Evolutionary conservation across 2,797 vertebrate species (phyloP).

Genomic region (Eleutherodactylus coqui): DNA sequence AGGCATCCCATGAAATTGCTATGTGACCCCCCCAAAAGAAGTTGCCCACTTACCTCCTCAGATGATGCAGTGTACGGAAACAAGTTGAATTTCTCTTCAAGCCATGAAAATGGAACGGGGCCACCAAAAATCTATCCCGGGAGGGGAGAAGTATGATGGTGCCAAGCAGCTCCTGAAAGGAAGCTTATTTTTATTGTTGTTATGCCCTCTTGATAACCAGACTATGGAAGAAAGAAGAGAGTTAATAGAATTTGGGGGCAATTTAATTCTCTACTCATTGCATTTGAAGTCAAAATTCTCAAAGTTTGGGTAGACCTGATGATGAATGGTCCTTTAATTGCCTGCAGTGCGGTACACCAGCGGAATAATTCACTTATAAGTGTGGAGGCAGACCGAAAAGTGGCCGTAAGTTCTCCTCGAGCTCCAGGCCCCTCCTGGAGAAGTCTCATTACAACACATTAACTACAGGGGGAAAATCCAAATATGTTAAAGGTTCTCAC

Average conservation of each 20-base stretch:
- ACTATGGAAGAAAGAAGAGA: neutral
- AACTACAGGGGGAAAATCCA: slow-evolving; percentile 7
- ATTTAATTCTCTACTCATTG: too few species aligned
- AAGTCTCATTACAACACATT: neutral
- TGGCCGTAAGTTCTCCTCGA: neutral
- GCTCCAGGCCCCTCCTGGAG: too few species aligned
- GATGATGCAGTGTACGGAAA: neutral
- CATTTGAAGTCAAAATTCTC: too few species aligned
- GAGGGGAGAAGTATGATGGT: neutral
- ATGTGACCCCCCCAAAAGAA: too few species aligned
- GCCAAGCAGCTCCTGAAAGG: neutral
- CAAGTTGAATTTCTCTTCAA: neutral
- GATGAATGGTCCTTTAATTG: neutral
- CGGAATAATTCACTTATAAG: neutral
- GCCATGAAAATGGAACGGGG: neutral
- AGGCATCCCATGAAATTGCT: too few species aligned
- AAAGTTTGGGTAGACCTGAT: neutral
- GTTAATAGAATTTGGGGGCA: neutral
- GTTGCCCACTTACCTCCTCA: too few species aligned
- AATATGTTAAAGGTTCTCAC: slow-evolving; percentile 19
- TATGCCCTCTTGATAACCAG: neutral
- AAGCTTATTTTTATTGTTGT: neutral
- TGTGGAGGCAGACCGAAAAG: neutral
- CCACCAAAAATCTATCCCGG: neutral
- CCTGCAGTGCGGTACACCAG: neutral